Conservation (phyloP, 2,113 vertebrate genomes). For the Embiotoca jacksoni region DNA sequence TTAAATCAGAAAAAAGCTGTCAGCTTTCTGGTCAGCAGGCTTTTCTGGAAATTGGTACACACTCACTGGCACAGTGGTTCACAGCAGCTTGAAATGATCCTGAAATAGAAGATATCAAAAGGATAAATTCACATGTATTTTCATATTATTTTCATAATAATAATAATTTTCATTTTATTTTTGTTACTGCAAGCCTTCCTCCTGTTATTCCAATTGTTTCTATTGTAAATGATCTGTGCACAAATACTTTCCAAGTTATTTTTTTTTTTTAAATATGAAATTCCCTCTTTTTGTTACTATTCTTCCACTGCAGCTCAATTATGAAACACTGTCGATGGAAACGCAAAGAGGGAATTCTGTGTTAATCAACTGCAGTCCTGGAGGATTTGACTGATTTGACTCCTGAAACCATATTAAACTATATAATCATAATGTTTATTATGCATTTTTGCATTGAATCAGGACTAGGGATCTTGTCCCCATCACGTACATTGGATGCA, state of each 20-base stretch:
- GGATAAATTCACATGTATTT: background rate
- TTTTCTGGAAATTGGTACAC: slow-evolving; percentile 75
- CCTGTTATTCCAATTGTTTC: background rate
- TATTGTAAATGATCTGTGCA: background rate
- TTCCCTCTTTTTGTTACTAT: no score
- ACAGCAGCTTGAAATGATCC: slow-evolving; percentile 47
- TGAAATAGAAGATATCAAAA: background rate
- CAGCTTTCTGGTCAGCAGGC: slow-evolving; percentile 51
- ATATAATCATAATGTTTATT: background rate
- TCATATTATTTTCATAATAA: background rate
- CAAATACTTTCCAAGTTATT: no score
- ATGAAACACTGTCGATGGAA: background rate
- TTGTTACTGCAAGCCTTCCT: background rate
- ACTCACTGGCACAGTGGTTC: slow-evolving; percentile 64
- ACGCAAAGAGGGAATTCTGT: background rate
- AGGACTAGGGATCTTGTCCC: background rate
- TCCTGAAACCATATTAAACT: background rate
- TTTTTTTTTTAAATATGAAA: no score
- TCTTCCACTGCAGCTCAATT: background rate
- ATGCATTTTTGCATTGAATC: background rate
- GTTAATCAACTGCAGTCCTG: background rate
- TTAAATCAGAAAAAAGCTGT: slow-evolving; percentile 39
- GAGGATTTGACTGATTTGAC: background rate
- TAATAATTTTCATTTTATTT: background rate
- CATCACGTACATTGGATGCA: background rate